These are phyloP conservation scores for Rhinophrynus dorsalis DNA, from an alignment of 2,797 vertebrate species.

Conservation along the genomic window DNA sequence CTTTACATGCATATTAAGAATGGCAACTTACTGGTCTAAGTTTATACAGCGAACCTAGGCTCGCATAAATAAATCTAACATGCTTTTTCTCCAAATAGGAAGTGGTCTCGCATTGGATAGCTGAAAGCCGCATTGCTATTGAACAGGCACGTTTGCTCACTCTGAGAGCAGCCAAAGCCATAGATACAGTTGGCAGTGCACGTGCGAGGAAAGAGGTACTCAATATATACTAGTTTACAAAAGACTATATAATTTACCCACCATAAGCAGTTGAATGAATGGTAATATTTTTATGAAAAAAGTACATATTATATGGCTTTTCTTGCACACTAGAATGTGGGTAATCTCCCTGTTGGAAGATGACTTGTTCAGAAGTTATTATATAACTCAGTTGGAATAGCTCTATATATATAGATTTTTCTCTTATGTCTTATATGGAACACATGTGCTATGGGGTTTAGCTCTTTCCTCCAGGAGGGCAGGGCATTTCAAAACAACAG, in stretches of 20 bases:
- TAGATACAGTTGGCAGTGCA: constrained; percentile 75
- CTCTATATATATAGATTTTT: too few species aligned
- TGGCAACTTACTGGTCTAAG: background rate
- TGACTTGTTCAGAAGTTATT: too few species aligned
- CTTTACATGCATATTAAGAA: background rate
- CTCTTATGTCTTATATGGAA: too few species aligned
- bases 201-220: constrained; percentile 84
- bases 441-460: too few species aligned
- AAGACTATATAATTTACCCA: background rate
- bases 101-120: constrained; percentile 90
- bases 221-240: background rate
- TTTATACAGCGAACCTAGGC: background rate
- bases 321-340: too few species aligned
- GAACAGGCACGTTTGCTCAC: constrained; percentile 87
- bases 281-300: too few species aligned
- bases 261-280: too few species aligned
- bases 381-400: too few species aligned
- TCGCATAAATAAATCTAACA: background rate
- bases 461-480: too few species aligned
- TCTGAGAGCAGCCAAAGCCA: constrained; percentile 75
- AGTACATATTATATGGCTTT: too few species aligned
- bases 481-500: too few species aligned
- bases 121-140: constrained; percentile 85
- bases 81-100: constrained; percentile 69
- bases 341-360: too few species aligned